phyloP scores from a whole-genome alignment of 2,888 invertebrate species.

The Alcis repandata region DNA sequence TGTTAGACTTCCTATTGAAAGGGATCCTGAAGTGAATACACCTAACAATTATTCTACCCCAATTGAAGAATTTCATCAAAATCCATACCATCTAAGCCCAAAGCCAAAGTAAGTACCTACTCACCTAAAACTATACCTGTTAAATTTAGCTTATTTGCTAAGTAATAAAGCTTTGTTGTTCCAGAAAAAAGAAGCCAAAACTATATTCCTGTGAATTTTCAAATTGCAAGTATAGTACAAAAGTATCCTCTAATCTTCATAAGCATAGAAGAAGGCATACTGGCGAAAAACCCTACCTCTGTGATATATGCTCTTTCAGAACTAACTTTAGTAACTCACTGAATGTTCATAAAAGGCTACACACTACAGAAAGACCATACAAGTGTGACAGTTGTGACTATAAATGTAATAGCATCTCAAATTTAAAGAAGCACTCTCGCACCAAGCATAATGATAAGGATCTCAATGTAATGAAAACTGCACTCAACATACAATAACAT shows the following conservation, averaged over 20 bases:
- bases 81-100: not conserved
- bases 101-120: conserved; percentile 17
- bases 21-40: not conserved
- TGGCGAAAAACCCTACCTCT: conserved; percentile 77
- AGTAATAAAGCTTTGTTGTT: conserved; percentile 17
- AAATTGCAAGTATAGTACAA: conserved; percentile 84
- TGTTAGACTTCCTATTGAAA: conserved; percentile 26
- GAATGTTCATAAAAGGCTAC: conserved; percentile 77
- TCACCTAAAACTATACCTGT: not conserved
- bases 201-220: conserved; percentile 80
- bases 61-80: conserved; percentile 16
- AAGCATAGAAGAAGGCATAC: conserved; percentile 80
- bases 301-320: conserved; percentile 80
- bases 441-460: conserved; percentile 39
- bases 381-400: conserved; percentile 74
- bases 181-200: conserved; percentile 78
- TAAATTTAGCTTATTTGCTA: not conserved
- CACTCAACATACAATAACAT: not conserved
- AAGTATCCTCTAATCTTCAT: conserved; percentile 78
- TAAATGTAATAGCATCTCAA: conserved; percentile 80
- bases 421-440: conserved; percentile 76
- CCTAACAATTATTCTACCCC: not conserved
- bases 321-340: conserved; percentile 81
- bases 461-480: conserved; percentile 8
- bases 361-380: conserved; percentile 76